Evolutionary conservation across 2,888 invertebrate genomes (phyloP).

Genomic region (Acholoe squamosa): DNA sequence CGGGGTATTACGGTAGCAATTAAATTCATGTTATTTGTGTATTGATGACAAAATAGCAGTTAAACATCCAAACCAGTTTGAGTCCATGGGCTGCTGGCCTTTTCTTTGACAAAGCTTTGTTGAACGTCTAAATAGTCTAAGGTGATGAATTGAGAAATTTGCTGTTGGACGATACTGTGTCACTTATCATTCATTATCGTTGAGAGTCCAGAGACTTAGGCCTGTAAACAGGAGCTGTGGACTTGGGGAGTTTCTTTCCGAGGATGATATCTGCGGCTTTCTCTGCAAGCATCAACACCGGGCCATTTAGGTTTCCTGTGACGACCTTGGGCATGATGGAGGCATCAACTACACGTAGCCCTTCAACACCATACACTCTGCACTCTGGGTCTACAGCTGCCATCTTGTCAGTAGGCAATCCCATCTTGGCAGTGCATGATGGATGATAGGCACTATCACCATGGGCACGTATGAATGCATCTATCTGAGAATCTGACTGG

Average conservation of each 20-base stretch:
- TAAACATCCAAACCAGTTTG: too few relatives aligned
- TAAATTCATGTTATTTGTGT: too few relatives aligned
- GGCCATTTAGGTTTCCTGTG: slow-evolving; percentile 88
- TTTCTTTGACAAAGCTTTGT: too few relatives aligned
- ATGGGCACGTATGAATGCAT: slow-evolving; percentile 80
- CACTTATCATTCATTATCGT: slow-evolving; percentile 37
- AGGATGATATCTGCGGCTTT: slow-evolving; percentile 84
- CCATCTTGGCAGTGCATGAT: slow-evolving; percentile 91
- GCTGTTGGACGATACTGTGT: too few relatives aligned
- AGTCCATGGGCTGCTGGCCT: too few relatives aligned
- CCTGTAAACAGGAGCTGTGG: slow-evolving; percentile 79
- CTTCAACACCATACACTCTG: slow-evolving; percentile 85
- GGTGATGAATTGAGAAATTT: too few relatives aligned
- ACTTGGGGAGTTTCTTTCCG: slow-evolving; percentile 79
- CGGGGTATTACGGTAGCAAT: too few relatives aligned
- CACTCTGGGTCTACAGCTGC: slow-evolving; percentile 88
- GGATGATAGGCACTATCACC: slow-evolving; percentile 89
- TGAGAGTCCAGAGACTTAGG: slow-evolving; percentile 70
- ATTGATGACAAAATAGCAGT: too few relatives aligned
- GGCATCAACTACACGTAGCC: slow-evolving; percentile 90
- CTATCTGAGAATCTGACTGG: slow-evolving; percentile 81
- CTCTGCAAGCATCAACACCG: slow-evolving; percentile 85
- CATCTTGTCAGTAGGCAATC: slow-evolving; percentile 83
- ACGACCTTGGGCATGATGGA: slow-evolving; percentile 91
- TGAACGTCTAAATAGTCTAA: too few relatives aligned